Conservation (phyloP, 2,113 vertebrate genomes). For the Perognathus longimembris region DNA sequence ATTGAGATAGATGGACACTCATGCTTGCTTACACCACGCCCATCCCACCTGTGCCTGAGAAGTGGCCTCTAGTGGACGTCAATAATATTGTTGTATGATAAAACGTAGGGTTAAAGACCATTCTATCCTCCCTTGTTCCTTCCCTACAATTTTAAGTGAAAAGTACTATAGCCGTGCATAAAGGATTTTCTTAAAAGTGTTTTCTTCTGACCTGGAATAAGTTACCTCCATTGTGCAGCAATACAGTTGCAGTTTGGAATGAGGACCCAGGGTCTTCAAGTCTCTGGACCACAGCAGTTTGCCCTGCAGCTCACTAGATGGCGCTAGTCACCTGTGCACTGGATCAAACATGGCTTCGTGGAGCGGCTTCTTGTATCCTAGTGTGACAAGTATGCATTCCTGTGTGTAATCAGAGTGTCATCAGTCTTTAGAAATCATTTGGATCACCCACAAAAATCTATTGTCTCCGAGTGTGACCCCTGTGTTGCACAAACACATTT, state of each 20-base stretch:
- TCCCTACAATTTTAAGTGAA: neutral
- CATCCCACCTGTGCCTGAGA: neutral
- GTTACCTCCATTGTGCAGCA: neutral
- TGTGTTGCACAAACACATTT: neutral
- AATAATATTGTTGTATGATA: neutral
- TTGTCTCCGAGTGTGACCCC: neutral
- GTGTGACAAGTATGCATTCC: neutral
- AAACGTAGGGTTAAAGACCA: neutral
- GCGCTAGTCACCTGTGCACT: slow-evolving; percentile 62
- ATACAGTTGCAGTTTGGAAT: no score
- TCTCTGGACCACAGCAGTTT: neutral
- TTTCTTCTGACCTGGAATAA: neutral
- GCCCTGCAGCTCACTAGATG: slow-evolving; percentile 76
- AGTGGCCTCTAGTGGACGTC: neutral
- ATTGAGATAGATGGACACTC: no score
- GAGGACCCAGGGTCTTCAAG: rapidly evolving
- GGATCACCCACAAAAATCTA: neutral
- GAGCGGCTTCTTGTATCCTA: neutral
- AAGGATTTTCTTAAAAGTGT: neutral
- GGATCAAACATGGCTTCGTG: rapidly evolving
- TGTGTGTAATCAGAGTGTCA: neutral
- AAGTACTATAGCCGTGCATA: neutral
- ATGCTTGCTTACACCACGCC: no score
- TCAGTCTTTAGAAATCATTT: neutral
- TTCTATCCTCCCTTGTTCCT: neutral